A percentile compares a stretch with the other conserved stretches of the same genome.
phyloP scores from a whole-genome alignment of 92 coral and sea anemone genomes.

The Phymanthus crucifer region DNA sequence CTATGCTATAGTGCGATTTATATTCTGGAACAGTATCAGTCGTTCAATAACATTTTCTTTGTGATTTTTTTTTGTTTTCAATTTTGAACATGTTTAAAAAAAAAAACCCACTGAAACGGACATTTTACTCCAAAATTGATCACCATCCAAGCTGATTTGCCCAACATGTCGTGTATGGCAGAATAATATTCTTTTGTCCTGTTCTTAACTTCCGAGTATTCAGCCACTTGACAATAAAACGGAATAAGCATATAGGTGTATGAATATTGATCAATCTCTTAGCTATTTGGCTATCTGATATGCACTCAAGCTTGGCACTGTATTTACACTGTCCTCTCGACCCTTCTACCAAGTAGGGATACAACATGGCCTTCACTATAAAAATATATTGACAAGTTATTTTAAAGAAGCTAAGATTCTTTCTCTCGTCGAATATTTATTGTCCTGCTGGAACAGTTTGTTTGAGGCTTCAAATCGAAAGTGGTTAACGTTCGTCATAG shows the following conservation, averaged over 20 bases:
- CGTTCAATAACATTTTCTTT: too few relatives aligned
- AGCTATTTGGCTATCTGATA: background rate
- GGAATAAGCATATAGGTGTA: background rate
- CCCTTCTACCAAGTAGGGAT: background rate
- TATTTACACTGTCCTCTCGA: background rate
- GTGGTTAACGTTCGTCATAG: background rate
- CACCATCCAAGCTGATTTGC: background rate
- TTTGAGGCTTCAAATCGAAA: background rate
- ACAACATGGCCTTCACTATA: background rate
- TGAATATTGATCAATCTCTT: background rate
- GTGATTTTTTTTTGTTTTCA: too few relatives aligned
- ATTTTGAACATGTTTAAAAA: too few relatives aligned
- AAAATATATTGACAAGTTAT: background rate
- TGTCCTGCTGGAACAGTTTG: background rate
- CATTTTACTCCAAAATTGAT: too few relatives aligned
- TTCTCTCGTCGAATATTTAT: background rate
- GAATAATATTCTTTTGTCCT: background rate
- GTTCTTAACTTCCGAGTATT: background rate
- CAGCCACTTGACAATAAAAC: background rate
- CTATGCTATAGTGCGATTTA: too few relatives aligned
- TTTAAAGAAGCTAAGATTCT: background rate
- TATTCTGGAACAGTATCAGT: too few relatives aligned
- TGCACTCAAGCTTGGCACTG: background rate
- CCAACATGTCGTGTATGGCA: background rate
- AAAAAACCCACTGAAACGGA: too few relatives aligned